Percentiles rank a stretch among this genome's conserved stretches.
Evolutionary conservation across 2,113 vertebrate species (phyloP).

Genomic region (Azemiops feae): DNA sequence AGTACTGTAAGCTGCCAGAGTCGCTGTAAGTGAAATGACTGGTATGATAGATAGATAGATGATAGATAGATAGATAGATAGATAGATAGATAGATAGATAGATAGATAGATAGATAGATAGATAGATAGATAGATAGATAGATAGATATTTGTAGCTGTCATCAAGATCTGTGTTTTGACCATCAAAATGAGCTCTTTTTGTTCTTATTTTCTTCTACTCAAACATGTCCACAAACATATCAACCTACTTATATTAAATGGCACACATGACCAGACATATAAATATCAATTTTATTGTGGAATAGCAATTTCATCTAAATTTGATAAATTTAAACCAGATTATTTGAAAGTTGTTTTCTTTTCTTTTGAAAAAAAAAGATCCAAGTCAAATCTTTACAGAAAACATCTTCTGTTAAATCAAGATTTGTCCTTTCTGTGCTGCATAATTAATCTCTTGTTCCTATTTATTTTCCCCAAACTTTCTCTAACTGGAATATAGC

Average conservation of each 20-base stretch:
- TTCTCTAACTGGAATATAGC: not conserved
- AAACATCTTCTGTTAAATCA: not conserved
- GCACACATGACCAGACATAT: not conserved
- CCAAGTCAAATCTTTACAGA: not conserved
- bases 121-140: too few species aligned
- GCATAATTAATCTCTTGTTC: too few species aligned
- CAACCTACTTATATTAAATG: not conserved
- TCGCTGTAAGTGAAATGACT: too few species aligned
- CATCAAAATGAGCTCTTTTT: not conserved
- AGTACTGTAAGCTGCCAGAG: too few species aligned
- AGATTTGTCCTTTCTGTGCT: not conserved
- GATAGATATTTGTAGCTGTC: too few species aligned
- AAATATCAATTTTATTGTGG: not conserved
- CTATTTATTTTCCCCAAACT: too few species aligned
- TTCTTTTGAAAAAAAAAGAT: not conserved
- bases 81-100: not conserved
- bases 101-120: not conserved
- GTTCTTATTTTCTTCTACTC: not conserved
- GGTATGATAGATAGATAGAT: too few species aligned
- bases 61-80: too few species aligned
- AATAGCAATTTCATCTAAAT: not conserved
- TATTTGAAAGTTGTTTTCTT: not conserved
- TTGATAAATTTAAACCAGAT: not conserved
- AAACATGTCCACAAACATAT: not conserved
- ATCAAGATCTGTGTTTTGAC: not conserved